Conservation (phyloP, 2,113 vertebrate genomes). For the Upupa epops region DNA sequence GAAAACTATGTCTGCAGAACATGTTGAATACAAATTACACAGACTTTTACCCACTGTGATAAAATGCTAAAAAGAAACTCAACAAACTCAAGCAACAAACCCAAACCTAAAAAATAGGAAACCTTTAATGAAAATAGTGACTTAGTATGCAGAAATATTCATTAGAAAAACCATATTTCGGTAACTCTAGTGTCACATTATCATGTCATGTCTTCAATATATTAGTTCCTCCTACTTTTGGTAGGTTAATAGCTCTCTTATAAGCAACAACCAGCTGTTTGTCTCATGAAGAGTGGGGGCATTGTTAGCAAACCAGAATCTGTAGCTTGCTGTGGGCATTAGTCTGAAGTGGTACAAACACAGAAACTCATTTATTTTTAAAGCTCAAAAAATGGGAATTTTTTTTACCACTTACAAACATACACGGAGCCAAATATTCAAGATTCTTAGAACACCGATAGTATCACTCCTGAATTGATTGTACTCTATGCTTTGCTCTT, state of each 20-base stretch:
- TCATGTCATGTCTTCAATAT: neutral
- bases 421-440: neutral
- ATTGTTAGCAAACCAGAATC: neutral
- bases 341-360: neutral
- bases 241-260: neutral
- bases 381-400: neutral
- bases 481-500: rapidly evolving
- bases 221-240: neutral
- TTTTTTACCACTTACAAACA: neutral
- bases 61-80: neutral
- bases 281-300: neutral
- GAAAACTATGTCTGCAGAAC: neutral
- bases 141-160: rapidly evolving
- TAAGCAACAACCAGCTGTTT: neutral
- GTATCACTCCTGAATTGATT: neutral
- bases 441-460: neutral
- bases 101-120: neutral
- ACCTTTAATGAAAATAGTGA: neutral
- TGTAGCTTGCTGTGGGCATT: neutral
- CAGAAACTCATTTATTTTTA: neutral
- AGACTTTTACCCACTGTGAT: neutral
- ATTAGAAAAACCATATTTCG: neutral
- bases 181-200: neutral
- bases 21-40: neutral
- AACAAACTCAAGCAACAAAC: neutral